phyloP scores from a whole-genome alignment of 23 tunicate genomes.

The Ascidia mentula region DNA sequence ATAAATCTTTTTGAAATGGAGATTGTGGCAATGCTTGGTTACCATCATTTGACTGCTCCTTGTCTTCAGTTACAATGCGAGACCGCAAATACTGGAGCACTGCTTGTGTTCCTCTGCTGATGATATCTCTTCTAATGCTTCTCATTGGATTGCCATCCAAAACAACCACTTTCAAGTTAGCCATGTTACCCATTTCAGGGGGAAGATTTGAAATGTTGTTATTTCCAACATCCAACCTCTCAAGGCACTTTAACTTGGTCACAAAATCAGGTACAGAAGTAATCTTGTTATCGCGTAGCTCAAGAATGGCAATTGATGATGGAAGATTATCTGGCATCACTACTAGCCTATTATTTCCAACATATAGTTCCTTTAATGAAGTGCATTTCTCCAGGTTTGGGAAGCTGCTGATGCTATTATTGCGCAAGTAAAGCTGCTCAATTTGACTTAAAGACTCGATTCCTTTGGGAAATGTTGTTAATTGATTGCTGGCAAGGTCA shows the following conservation, averaged over 20 bases:
- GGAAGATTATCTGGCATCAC: constrained; percentile 40
- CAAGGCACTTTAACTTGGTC: constrained; percentile 18
- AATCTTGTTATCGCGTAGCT: constrained; percentile 78
- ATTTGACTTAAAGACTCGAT: constrained; percentile 22
- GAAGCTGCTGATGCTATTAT: constrained; percentile 33
- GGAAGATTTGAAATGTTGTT: constrained; percentile 73
- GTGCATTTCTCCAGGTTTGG: constrained; percentile 45
- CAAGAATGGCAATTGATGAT: constrained; percentile 38
- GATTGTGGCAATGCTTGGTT: constrained; percentile 46
- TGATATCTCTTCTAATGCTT: constrained; percentile 70
- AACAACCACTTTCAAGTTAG: constrained; percentile 41
- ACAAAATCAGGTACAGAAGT: constrained; percentile 20
- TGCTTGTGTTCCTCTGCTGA: constrained; percentile 71
- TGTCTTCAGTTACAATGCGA: constrained; percentile 40
- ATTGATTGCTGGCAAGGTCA: constrained; percentile 54
- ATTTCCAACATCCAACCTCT: constrained; percentile 78
- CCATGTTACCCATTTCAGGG: constrained; percentile 67
- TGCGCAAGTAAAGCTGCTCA: constrained; percentile 49
- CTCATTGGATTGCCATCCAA: constrained; percentile 85
- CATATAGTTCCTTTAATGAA: constrained; percentile 47
- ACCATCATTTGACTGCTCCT: not conserved
- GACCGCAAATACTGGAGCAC: constrained; percentile 62
- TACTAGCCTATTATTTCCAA: constrained; percentile 60
- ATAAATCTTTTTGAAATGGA: not conserved
- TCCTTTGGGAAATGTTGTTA: constrained; percentile 36